Evolutionary conservation across 2,888 invertebrate species (phyloP).

Genomic region (Xestia rhomboidea): DNA sequence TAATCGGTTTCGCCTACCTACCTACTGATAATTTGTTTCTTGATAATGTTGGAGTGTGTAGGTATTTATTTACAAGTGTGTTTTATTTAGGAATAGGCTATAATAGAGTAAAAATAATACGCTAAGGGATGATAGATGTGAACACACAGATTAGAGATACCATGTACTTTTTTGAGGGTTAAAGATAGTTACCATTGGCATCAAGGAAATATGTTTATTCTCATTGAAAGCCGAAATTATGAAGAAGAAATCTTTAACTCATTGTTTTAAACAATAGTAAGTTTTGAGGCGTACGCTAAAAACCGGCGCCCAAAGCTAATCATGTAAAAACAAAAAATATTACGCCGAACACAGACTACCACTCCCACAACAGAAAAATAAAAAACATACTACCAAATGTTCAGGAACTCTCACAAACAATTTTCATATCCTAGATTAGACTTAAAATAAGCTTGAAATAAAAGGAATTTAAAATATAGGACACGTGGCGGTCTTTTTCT

Average conservation of each 20-base stretch:
- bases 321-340: conserved; percentile 75
- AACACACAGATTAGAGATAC: background rate
- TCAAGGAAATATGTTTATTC: conserved; percentile 9
- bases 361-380: conserved; percentile 18
- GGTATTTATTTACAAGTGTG: conserved; percentile 22
- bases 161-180: conserved; percentile 46
- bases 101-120: conserved; percentile 24
- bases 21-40: conserved; percentile 43
- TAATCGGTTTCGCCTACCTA: conserved; percentile 38
- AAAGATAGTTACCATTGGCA: conserved; percentile 10
- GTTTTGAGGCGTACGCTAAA: conserved; percentile 20
- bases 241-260: background rate
- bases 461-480: conserved; percentile 81
- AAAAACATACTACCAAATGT: conserved; percentile 38
- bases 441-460: conserved; percentile 67
- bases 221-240: background rate
- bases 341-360: conserved; percentile 46
- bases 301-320: conserved; percentile 78
- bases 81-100: background rate
- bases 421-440: conserved; percentile 43
- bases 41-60: conserved; percentile 36
- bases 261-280: conserved; percentile 17
- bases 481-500: conserved; percentile 89
- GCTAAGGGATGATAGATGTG: background rate
- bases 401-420: conserved; percentile 32